Evolutionary conservation across 2,113 vertebrate species (phyloP).

Genomic region (Cynocephalus volans): DNA sequence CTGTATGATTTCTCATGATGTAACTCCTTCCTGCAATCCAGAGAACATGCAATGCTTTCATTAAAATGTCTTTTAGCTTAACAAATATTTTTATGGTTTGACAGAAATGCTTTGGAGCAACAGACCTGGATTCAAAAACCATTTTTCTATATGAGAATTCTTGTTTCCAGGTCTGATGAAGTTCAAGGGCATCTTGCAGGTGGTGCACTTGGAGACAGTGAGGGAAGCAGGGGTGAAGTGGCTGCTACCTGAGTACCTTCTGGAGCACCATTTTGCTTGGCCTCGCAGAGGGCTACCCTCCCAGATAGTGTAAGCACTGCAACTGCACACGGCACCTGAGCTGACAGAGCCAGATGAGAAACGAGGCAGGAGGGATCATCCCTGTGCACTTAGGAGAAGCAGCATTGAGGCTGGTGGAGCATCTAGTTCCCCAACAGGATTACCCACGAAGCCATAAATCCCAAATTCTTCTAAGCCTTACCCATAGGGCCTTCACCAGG

Average conservation of each 20-base stretch:
- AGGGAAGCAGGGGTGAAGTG: conserved; percentile 47
- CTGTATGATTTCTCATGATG: not conserved
- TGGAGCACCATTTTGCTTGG: conserved; percentile 53
- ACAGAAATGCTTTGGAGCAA: conserved; percentile 56
- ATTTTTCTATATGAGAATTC: conserved; percentile 52
- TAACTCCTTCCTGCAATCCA: not conserved
- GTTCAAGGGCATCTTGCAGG: conserved; percentile 69
- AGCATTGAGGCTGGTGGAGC: not conserved
- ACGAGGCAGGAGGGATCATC: not conserved
- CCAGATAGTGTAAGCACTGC: not conserved
- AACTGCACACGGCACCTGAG: not conserved
- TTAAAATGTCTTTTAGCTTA: not conserved
- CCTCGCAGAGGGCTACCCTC: conserved; percentile 37
- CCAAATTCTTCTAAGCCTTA: not conserved
- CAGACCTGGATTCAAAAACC: conserved; percentile 73
- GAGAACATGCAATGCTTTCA: not conserved
- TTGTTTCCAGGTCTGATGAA: conserved; percentile 71
- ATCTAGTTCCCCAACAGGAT: not conserved
- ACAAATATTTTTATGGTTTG: conserved; percentile 1
- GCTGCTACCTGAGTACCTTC: conserved; percentile 17
- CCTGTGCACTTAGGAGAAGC: not conserved
- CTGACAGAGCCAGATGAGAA: not conserved
- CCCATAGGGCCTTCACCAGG: not conserved
- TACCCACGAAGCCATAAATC: not conserved
- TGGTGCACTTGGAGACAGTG: conserved; percentile 60